Evolutionary conservation across 2,113 vertebrate species (phyloP).

Genomic region (Mola mola): DNA sequence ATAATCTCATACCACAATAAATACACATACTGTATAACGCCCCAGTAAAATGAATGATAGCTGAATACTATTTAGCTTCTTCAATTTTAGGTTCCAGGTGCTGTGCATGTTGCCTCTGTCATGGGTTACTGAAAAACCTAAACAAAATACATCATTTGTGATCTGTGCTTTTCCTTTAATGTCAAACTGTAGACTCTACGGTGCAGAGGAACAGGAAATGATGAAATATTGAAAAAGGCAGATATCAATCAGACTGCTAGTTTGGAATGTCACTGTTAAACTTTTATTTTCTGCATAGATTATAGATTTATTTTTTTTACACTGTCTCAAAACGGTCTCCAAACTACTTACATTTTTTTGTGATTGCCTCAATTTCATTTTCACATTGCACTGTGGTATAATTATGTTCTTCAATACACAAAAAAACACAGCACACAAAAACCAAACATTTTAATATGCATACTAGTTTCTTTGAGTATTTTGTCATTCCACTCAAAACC

Average conservation of each 20-base stretch:
- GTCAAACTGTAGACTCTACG: too few relatives aligned
- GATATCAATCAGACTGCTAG: background rate
- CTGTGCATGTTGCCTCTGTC: too few relatives aligned
- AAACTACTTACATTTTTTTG: background rate
- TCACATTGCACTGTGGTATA: background rate
- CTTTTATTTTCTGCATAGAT: too few relatives aligned
- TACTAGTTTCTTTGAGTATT: background rate
- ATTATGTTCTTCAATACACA: too few relatives aligned
- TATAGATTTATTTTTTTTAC: background rate
- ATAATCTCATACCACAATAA: too few relatives aligned
- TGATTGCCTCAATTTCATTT: background rate
- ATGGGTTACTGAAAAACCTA: background rate
- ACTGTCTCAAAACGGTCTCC: background rate
- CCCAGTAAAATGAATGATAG: background rate
- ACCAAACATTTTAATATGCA: background rate
- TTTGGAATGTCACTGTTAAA: background rate
- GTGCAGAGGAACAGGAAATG: too few relatives aligned
- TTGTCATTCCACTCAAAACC: slow-evolving; percentile 1
- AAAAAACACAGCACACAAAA: background rate
- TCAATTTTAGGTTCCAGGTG: background rate
- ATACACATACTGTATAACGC: too few relatives aligned
- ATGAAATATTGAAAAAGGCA: background rate
- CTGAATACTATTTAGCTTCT: background rate
- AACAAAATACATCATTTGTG: background rate
- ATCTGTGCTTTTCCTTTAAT: background rate